These are phyloP conservation scores for Dryococelus australis DNA, from an alignment of 2,888 invertebrate species.

Conservation along the genomic window DNA sequence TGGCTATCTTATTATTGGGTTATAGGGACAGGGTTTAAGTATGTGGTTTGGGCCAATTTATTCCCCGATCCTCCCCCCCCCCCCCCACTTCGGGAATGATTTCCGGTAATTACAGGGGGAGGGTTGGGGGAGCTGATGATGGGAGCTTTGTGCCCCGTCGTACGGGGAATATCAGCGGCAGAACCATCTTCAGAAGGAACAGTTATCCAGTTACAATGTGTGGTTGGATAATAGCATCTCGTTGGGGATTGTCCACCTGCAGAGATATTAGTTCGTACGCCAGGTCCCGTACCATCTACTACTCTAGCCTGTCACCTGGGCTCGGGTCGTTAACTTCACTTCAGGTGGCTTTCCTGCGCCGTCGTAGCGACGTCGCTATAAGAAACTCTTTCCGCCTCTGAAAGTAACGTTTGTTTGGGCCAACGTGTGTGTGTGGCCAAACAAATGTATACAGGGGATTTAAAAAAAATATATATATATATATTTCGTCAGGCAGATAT, in stretches of 20 bases:
- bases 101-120: background rate
- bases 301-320: background rate
- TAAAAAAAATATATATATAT: too few species aligned
- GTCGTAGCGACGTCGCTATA: too few species aligned
- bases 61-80: background rate
- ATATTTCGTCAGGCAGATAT: too few species aligned
- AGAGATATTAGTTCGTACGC: background rate
- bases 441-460: too few species aligned
- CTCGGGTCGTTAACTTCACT: too few species aligned
- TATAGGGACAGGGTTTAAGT: background rate
- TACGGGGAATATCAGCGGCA: background rate
- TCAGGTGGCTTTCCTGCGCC: too few species aligned
- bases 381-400: too few species aligned
- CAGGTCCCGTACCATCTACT: background rate
- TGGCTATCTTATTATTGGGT: conserved; percentile 8
- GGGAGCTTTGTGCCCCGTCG: background rate
- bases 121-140: background rate
- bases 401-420: too few species aligned
- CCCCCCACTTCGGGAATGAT: background rate
- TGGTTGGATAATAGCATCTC: background rate
- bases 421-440: too few species aligned
- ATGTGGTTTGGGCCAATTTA: background rate
- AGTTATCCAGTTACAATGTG: conserved; percentile 3
- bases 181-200: background rate
- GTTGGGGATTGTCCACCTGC: conserved; percentile 3